Evolutionary conservation across 2,888 invertebrate genomes (phyloP), one percentile per base, ranked within the genome.

Genomic region (Dioctria linearis): DNA sequence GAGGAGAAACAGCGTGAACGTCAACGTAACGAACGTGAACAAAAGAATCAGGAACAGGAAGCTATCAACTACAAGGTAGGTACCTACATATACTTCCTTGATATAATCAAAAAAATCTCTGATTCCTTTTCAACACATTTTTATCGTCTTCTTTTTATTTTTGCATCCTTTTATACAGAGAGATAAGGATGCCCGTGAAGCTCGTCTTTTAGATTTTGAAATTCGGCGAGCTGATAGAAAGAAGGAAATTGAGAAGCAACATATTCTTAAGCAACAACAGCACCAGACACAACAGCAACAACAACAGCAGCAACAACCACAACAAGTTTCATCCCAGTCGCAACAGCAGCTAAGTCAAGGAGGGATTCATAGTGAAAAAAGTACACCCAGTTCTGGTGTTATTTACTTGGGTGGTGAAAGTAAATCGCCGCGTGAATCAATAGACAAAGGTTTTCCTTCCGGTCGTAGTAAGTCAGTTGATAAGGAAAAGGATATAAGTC

Each of bases 1-100:
- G 89, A 89, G 85, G 89, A 89, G 83, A 89, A 89, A 83, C 88
- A 89, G 83, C 88, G 89, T 83, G 89, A 89, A 86, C 86, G 89
- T 79, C 89, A 89, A 84, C 87, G 89, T 82, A 88, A 87, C 86
- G 89, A 89, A 83, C 87, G 89, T 79, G 89, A 89, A 84, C 87
- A 87, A 76, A 89, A 88, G 84, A 88, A 89, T 84, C 88, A 88
- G 82, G 89, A 89, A 85, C 88, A 88, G 85, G 89, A 89, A 87
- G 89, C 88, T 67, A 86, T 88, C 81, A 89, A 89, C 85, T 88
- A 88, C 82, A 88, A 88, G 86, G 88, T 88, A 85, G 86, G 85
- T 84, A 49, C n/a, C n/a, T n/a, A n/a, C n/a, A n/a, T n/a, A n/a
- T n/a, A n/a, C 13, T 25, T 49, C 63, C 42, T 63, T 75, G 75